These are phyloP conservation scores for Carettochelys insculpta DNA, from an alignment of 2,113 vertebrate species.

Conservation along the genomic window DNA sequence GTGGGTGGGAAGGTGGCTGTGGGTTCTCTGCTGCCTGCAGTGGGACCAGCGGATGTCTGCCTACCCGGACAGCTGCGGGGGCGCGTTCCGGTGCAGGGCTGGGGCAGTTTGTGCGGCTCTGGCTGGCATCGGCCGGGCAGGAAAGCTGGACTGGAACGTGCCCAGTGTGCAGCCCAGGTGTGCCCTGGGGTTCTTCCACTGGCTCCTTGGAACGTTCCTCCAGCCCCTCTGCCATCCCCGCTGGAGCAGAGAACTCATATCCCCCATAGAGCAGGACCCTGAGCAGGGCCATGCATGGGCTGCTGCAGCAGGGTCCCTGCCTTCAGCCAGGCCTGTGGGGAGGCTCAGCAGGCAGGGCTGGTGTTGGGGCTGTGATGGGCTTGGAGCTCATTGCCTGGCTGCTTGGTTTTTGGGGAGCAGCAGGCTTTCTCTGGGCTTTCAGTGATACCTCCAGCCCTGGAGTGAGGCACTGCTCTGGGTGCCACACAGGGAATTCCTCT, in stretches of 20 bases:
- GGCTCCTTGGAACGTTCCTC: not conserved
- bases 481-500: not conserved
- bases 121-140: not conserved
- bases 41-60: no score
- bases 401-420: not conserved
- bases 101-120: not conserved
- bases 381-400: not conserved
- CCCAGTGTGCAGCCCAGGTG: not conserved
- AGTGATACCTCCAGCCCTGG: not conserved
- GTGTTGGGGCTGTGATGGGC: not conserved
- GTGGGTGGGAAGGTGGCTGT: not conserved
- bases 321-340: not conserved
- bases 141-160: no score
- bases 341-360: not conserved
- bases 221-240: not conserved
- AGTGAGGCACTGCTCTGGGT: not conserved
- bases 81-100: no score
- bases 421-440: not conserved
- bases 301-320: not conserved
- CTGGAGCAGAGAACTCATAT: not conserved
- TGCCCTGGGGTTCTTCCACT: not conserved
- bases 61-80: no score
- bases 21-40: not conserved
- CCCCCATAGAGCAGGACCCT: not conserved
- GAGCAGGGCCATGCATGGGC: not conserved